These are phyloP conservation scores for Tricholauxania praeusta DNA, from an alignment of 2,888 invertebrate genomes.

Conservation along the genomic window DNA sequence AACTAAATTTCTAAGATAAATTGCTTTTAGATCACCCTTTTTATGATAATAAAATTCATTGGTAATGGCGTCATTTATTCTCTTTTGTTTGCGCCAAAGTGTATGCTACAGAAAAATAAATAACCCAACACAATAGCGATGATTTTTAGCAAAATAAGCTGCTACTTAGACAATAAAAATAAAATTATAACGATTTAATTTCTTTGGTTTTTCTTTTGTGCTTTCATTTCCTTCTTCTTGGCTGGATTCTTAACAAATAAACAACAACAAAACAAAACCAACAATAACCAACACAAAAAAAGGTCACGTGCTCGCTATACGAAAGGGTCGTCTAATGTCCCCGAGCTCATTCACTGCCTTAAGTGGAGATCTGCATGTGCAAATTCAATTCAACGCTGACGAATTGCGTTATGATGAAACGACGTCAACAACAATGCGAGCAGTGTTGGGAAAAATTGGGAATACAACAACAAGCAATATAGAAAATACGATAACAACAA, in stretches of 20 bases:
- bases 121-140: too few species aligned
- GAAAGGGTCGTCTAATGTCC: constrained; percentile 73
- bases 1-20: too few species aligned
- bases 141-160: too few species aligned
- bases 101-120: too few species aligned
- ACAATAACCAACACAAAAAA: constrained; percentile 47
- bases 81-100: too few species aligned
- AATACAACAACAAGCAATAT: constrained; percentile 34
- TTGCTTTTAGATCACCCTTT: too few species aligned
- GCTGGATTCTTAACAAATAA: constrained; percentile 3
- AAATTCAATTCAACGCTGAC: constrained; percentile 69
- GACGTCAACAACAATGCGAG: not conserved
- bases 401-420: constrained; percentile 41
- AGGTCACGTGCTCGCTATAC: constrained; percentile 67
- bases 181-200: constrained; percentile 15
- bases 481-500: constrained; percentile 61
- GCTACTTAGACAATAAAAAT: constrained; percentile 8
- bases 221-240: constrained; percentile 30
- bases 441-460: constrained; percentile 1
- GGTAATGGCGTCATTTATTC: too few species aligned
- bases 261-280: constrained; percentile 26
- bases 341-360: constrained; percentile 83
- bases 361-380: constrained; percentile 82
- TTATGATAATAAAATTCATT: too few species aligned
- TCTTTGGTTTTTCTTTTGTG: constrained; percentile 27